A percentile compares a stretch with the other conserved stretches of the same genome.
phyloP scores from a whole-genome alignment of 2,113 vertebrate species.

The Paradoxurus hermaphroditus region DNA sequence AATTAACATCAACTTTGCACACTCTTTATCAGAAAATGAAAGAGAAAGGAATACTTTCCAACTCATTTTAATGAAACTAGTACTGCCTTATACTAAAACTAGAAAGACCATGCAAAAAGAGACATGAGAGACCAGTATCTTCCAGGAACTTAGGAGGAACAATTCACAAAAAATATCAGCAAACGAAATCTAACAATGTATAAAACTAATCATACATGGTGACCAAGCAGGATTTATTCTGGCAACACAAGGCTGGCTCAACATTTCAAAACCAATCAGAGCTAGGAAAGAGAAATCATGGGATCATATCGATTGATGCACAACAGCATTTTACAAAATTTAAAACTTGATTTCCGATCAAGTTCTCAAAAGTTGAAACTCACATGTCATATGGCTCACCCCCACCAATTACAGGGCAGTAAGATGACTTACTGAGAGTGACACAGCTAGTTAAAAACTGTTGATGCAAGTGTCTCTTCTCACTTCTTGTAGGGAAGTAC shows the following conservation, averaged over 20 bases:
- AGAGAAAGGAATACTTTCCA: not conserved
- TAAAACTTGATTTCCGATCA: not conserved
- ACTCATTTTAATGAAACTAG: not conserved
- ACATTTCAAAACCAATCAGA: not conserved
- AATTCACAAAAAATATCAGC: not conserved
- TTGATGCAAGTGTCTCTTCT: not conserved
- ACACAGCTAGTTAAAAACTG: no score
- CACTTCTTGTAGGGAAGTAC: not conserved
- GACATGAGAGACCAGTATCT: not conserved
- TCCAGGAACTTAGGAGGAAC: not conserved
- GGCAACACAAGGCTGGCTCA: not conserved
- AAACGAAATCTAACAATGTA: not conserved
- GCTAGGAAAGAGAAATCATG: not conserved
- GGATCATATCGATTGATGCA: not conserved
- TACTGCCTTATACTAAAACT: not conserved
- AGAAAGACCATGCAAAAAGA: not conserved
- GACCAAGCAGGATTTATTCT: not conserved
- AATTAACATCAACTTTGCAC: not conserved
- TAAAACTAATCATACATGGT: not conserved
- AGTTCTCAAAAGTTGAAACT: not conserved
- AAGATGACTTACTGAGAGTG: not conserved
- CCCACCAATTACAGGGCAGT: not conserved
- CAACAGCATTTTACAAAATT: not conserved
- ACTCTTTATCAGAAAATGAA: not conserved
- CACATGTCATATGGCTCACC: not conserved